Percentiles rank a stretch among this genome's conserved stretches.
Evolutionary conservation across 2,113 vertebrate genomes (phyloP).

Genomic region (Nesogale talazaci): DNA sequence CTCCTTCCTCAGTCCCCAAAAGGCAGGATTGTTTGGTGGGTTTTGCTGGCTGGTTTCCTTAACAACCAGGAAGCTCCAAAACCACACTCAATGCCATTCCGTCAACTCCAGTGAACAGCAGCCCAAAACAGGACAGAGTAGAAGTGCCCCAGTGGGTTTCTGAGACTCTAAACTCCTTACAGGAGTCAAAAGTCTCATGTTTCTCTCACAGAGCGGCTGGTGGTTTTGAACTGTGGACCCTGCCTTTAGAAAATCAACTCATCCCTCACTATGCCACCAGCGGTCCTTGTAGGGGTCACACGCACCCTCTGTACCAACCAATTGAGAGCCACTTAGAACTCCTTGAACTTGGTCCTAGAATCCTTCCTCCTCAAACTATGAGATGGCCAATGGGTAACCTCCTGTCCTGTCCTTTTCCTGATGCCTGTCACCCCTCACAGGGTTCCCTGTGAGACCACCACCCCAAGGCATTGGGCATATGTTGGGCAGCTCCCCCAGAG

Average conservation of each 20-base stretch:
- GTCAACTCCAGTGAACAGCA: too few species aligned
- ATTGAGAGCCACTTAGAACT: not conserved
- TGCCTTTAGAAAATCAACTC: too few species aligned
- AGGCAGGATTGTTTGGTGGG: not conserved
- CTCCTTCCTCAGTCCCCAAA: not conserved
- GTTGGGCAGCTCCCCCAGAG: not conserved
- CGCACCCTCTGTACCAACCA: not conserved
- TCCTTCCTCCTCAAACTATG: not conserved
- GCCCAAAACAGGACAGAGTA: too few species aligned
- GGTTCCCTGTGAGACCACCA: not conserved
- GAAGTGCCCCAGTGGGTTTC: too few species aligned
- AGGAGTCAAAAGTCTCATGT: too few species aligned
- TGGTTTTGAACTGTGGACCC: too few species aligned
- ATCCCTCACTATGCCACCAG: too few species aligned
- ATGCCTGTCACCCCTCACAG: not conserved
- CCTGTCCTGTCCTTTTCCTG: not conserved
- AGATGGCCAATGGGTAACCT: not conserved
- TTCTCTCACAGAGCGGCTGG: not conserved
- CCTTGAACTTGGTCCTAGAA: not conserved
- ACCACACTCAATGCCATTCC: too few species aligned
- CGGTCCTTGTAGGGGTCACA: too few species aligned
- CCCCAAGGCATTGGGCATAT: not conserved
- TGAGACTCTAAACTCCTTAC: too few species aligned
- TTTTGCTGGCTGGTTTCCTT: not conserved
- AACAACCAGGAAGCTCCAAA: too few species aligned